phyloP scores from a whole-genome alignment of 2,888 invertebrate species.

The Lypha dubia region DNA sequence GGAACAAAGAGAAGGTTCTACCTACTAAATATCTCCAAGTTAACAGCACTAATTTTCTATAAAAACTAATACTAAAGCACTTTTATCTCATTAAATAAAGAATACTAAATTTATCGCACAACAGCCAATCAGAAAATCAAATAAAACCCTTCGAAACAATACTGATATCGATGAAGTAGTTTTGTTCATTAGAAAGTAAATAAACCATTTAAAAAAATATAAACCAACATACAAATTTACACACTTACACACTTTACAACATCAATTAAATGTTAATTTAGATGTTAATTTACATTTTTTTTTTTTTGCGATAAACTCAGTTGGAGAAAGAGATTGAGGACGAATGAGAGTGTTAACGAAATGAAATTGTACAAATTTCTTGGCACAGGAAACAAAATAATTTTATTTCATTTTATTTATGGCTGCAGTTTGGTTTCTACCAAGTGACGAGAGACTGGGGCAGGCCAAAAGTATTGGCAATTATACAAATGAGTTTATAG shows the following conservation, averaged over 20 bases:
- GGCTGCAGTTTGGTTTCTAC: slow-evolving; percentile 7
- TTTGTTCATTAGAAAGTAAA: slow-evolving; percentile 48
- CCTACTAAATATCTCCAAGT: too few species aligned
- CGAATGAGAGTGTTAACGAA: background rate
- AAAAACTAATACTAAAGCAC: background rate
- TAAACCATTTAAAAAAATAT: slow-evolving; percentile 21
- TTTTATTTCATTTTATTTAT: background rate
- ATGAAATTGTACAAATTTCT: slow-evolving; percentile 5
- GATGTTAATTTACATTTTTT: slow-evolving; percentile 58
- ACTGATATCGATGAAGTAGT: background rate
- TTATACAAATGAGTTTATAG: slow-evolving; percentile 60
- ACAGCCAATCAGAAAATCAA: slow-evolving; percentile 47
- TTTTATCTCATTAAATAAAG: background rate
- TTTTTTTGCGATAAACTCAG: slow-evolving; percentile 30
- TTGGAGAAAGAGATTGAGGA: background rate
- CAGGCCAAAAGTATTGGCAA: slow-evolving; percentile 36
- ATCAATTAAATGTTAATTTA: slow-evolving; percentile 66
- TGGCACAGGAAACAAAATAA: slow-evolving; percentile 27
- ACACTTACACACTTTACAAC: slow-evolving; percentile 13
- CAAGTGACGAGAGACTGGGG: background rate
- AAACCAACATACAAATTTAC: slow-evolving; percentile 8
- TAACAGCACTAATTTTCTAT: background rate
- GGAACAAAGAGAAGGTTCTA: too few species aligned
- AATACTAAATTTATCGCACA: background rate
- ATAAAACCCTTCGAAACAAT: slow-evolving; percentile 25